Evolutionary conservation across 2,797 vertebrate genomes (phyloP), one percentile per base, ranked within the genome.

Genomic region (Megaceryle alcyon): DNA sequence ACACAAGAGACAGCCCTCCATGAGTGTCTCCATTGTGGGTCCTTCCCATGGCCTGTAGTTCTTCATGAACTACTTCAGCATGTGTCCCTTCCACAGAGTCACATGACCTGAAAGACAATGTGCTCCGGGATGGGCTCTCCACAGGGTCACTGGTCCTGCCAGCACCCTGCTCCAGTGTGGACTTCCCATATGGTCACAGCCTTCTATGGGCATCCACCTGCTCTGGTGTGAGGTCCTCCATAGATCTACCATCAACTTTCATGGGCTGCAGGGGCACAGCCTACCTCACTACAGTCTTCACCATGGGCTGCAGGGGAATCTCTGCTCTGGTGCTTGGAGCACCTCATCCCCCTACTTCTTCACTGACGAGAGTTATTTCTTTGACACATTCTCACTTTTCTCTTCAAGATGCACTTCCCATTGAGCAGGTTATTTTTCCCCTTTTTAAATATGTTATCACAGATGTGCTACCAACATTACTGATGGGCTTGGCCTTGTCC

Each of bases 391-490:
- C 18, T 63, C 13, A 33, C 16, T 83, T 3, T 5, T 65, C 31
- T n/a, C 20, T 57, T 31, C n/a, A 28, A 28, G 25, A 16, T 93
- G 17, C 22, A 48, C 25, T 17, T 35, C 25, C 12, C 49, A 11
- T 6, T 60, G 11, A 5, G 19, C n/a, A 51, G 19, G 4, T 26
- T 29, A 28, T 57, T 12, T n/a, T 20, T 3, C 19, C 33, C 16
- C 1, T 46, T 26, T 4, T 48, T 26, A 48, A 25, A 6, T 18
- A 8, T 3, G 0, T 7, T 69, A 18, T 53, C 20, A 21, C 59
- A 46, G 13, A 82, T 22, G 7, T 3, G 0, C 31, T 63, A 16
- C 3, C 21, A 6, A 7, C 0, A 0, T 10, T 1, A 0, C 8
- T 37, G 56, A 25, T 29, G 11, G 17, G 2, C 26, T 73, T 2